These are phyloP conservation scores for Globodera rostochiensis DNA, from an alignment of 1,140 invertebrate genomes.

Conservation along the genomic window DNA sequence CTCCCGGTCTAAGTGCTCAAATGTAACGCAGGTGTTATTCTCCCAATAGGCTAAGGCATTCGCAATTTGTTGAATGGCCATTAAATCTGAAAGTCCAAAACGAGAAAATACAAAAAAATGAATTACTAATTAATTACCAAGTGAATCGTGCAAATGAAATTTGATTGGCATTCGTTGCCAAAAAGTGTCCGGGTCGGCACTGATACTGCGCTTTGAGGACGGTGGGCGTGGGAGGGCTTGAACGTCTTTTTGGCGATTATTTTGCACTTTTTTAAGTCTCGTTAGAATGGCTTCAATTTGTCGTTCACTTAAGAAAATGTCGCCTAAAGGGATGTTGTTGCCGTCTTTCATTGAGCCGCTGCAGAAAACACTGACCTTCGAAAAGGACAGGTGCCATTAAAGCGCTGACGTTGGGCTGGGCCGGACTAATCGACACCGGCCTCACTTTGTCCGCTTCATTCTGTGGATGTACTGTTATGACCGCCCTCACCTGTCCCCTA, in stretches of 20 bases:
- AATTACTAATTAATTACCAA: constrained; percentile 32
- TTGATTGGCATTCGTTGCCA: constrained; percentile 56
- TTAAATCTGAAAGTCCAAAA: constrained; percentile 50
- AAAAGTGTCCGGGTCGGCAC: constrained; percentile 54
- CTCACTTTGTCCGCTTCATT: constrained; percentile 38
- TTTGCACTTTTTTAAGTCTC: constrained; percentile 36
- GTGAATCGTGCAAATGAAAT: constrained; percentile 60
- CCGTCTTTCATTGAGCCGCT: background rate
- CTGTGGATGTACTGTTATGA: constrained; percentile 5
- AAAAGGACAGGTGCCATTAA: constrained; percentile 49
- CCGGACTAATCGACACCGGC: constrained; percentile 30
- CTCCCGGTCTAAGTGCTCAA: constrained; percentile 54
- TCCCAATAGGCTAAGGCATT: constrained; percentile 60
- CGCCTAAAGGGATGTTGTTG: constrained; percentile 48
- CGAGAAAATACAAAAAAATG: constrained; percentile 27
- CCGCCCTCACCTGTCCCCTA: background rate
- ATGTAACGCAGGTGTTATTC: constrained; percentile 56
- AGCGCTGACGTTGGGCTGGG: constrained; percentile 33
- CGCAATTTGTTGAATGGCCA: constrained; percentile 59
- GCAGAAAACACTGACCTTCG: constrained; percentile 40
- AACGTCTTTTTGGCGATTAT: background rate
- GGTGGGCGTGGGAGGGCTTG: background rate
- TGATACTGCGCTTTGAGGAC: constrained; percentile 41
- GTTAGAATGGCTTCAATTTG: constrained; percentile 56
- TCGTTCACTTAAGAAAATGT: constrained; percentile 55